Conservation (phyloP, 2,797 vertebrate species). For the Enteromius paludinosus region DNA sequence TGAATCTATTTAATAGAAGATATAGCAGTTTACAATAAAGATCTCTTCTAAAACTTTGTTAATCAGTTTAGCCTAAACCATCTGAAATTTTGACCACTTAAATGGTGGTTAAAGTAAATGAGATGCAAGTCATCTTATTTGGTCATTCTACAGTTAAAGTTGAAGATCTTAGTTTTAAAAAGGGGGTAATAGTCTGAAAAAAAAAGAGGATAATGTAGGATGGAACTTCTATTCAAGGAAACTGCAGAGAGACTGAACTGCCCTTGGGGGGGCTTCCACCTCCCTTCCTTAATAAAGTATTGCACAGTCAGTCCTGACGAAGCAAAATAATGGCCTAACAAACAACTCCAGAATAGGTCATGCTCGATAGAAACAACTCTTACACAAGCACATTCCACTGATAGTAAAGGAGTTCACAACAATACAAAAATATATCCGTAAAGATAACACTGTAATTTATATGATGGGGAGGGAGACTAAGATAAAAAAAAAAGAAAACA, state of each 20-base stretch:
- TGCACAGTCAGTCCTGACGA: conserved; percentile 26
- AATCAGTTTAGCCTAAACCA: background rate
- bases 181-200: background rate
- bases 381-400: conserved; percentile 9
- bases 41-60: background rate
- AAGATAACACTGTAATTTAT: conserved; percentile 7
- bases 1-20: conserved; percentile 2
- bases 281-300: conserved; percentile 15
- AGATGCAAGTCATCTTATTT: background rate
- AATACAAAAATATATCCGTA: background rate
- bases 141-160: background rate
- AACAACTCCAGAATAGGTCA: background rate
- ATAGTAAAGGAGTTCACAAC: background rate
- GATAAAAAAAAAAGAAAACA: background rate
- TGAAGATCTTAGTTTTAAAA: background rate
- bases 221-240: background rate
- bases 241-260: conserved; percentile 16
- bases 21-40: background rate
- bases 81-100: background rate
- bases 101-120: background rate
- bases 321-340: conserved; percentile 5
- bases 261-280: background rate
- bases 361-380: background rate
- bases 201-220: background rate
- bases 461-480: background rate